phyloP scores from a whole-genome alignment of 2,888 invertebrate species.

The Clepsis dumicolana region DNA sequence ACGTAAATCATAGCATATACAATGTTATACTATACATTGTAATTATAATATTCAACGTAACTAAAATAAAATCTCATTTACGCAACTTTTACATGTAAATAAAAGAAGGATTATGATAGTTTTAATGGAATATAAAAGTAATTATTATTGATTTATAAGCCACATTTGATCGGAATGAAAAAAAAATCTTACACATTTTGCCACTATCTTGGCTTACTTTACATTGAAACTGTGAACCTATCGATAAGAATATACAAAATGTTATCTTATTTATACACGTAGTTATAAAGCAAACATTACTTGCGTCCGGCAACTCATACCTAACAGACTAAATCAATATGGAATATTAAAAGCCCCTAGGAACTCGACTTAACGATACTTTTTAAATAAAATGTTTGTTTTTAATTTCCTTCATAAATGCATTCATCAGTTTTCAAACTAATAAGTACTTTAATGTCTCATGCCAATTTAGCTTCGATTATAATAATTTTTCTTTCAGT shows the following conservation, averaged over 20 bases:
- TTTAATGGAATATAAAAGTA: not conserved
- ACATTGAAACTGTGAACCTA: not conserved
- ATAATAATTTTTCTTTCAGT: not conserved
- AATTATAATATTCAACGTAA: constrained; percentile 1
- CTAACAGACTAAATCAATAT: constrained; percentile 8
- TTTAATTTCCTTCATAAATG: not conserved
- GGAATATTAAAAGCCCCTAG: constrained; percentile 23
- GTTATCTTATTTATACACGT: not conserved
- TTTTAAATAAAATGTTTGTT: not conserved
- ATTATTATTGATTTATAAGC: not conserved
- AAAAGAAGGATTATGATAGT: not conserved
- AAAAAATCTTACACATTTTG: not conserved
- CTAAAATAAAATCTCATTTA: constrained; percentile 9
- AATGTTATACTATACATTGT: not conserved
- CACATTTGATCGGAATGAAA: not conserved
- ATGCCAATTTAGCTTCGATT: not conserved
- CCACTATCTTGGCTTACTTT: not conserved
- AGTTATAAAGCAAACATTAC: not conserved
- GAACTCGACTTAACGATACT: constrained; percentile 20
- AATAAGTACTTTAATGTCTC: not conserved
- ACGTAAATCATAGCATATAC: not conserved
- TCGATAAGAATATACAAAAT: not conserved
- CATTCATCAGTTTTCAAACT: not conserved
- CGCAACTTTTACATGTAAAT: not conserved
- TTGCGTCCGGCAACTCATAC: constrained; percentile 22